Base-by-base conservation (phyloP, 2,888 invertebrate species). In the Ophonus ardosiacus region DNA sequence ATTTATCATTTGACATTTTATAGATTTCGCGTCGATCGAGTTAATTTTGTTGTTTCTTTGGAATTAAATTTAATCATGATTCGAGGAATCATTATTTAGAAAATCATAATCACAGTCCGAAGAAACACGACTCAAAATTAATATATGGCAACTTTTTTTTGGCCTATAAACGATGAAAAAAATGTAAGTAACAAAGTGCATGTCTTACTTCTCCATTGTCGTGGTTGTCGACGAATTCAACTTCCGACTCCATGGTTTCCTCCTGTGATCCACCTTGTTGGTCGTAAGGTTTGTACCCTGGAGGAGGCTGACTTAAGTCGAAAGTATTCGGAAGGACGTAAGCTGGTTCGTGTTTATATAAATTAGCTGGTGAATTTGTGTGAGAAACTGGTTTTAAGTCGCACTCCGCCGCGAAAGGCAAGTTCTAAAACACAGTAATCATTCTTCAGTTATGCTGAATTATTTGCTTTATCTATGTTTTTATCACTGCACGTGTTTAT, bases 361-460 rank as follows among this genome's bases (percentile, higher is more conserved):
- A 85, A 31, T 89, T 87, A 68, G 89, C 87, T 21, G 90, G 88
- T 18, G 89, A 87, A 76, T 88, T 90, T 79, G 87, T 88, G 81
- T 88, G 88, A 57, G 88, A 87, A 61, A 90, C 90, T 65, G 93
- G 92, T 89, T 94, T 93, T 87, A 94, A 92, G 87, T 94, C 94
- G 88, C 94, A 94, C 90, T 94, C 94, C 51, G 94, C 91, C 40
- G 94, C 94, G 90, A 94, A 94, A 76, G 94, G 94, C 87, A 94
- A 90, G 89, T 93, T 93, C 93, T 94, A 89, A 85, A 92, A 90
- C 7, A 31, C 13, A 71, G 63, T 59, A 43, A 59, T 38, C n/a
- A 31, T 21, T 65, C 31, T 31, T 31, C 31, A 31, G 31, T 31
- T 31, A 31, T 5, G 31, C 31, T 31, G 31, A 51, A 78, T 24